phyloP scores from a whole-genome alignment of 1,140 invertebrate species.

The Nephila pilipes region DNA sequence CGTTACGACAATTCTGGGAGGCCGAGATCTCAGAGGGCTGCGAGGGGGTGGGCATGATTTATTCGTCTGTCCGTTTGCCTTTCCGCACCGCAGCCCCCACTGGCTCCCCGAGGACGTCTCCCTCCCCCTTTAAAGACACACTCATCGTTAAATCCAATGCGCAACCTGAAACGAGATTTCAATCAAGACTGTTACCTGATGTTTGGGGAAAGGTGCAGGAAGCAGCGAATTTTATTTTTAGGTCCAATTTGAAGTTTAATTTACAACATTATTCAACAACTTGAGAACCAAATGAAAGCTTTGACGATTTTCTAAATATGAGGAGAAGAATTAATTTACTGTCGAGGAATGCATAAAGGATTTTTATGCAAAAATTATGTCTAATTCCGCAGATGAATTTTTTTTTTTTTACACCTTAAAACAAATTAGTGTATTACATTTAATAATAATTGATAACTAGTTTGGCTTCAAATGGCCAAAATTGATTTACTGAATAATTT shows the following conservation, averaged over 20 bases:
- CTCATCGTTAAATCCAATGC: conserved; percentile 51
- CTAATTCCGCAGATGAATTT: too few relatives aligned
- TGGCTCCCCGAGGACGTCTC: background rate
- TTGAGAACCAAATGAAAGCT: too few relatives aligned
- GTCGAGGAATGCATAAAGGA: too few relatives aligned
- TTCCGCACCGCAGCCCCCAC: conserved; percentile 51
- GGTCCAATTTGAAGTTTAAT: background rate
- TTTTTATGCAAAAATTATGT: too few relatives aligned
- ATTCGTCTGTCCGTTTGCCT: conserved; percentile 43
- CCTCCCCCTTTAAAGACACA: background rate
- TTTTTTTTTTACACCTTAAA: too few relatives aligned
- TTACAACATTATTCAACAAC: too few relatives aligned
- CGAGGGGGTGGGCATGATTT: conserved; percentile 10
- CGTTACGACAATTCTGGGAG: background rate
- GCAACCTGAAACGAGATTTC: conserved; percentile 71
- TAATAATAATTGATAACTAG: too few relatives aligned
- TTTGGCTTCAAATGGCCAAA: too few relatives aligned
- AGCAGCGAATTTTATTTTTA: background rate
- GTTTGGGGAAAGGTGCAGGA: background rate
- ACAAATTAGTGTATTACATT: too few relatives aligned
- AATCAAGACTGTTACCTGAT: conserved; percentile 54
- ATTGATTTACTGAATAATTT: too few relatives aligned
- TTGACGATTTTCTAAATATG: too few relatives aligned
- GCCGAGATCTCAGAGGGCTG: background rate
- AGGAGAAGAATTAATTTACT: too few relatives aligned